Evolutionary conservation across 2,888 invertebrate species (phyloP), one percentile per base, ranked within the genome.

Genomic region (Sympetrum striolatum): DNA sequence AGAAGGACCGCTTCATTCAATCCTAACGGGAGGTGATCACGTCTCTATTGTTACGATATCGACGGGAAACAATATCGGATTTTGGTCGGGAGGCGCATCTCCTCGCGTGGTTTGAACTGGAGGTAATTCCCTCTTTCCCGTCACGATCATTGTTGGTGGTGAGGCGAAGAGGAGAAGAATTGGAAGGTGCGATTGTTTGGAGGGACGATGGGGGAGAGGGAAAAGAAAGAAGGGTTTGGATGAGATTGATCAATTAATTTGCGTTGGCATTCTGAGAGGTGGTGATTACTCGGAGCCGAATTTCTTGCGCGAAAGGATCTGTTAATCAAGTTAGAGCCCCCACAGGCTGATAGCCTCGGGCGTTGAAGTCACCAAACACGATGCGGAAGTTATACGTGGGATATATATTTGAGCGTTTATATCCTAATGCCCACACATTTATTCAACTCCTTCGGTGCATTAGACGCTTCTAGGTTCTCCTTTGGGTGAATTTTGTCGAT

Each of bases 211-310:
- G 58, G 15, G 4, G 22, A n/a, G 22, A 58, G 8, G 53, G 60
- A 60, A 35, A 86, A 86, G 60, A 31, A 73, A 73, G 73, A 64
- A 64, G 82, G 82, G 86, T 60, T 53, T 31, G 35, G 60, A 31
- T 44, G 60, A 86, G 86, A 86, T 86, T 86, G 86, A 86, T 86
- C 86, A 86, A 86, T 86, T 86, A 86, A 86, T 86, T 86, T 86
- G 86, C 86, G 86, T 86, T 86, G 86, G 86, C 86, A 86, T 58
- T 48, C 86, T 86, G 86, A 64, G 86, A 86, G 60, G 86, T 86
- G 86, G 86, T 86, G 86, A 86, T 86, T 86, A 86, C 86, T 64
- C 39, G 58, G 60, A 60, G 37, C 86, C 86, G 86, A 86, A 60
- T 86, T 37, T 60, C 64, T 60, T n/a, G 60, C 60, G 60, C 35